Conservation (phyloP, 2,888 invertebrate genomes). For the Netelia melanura region DNA sequence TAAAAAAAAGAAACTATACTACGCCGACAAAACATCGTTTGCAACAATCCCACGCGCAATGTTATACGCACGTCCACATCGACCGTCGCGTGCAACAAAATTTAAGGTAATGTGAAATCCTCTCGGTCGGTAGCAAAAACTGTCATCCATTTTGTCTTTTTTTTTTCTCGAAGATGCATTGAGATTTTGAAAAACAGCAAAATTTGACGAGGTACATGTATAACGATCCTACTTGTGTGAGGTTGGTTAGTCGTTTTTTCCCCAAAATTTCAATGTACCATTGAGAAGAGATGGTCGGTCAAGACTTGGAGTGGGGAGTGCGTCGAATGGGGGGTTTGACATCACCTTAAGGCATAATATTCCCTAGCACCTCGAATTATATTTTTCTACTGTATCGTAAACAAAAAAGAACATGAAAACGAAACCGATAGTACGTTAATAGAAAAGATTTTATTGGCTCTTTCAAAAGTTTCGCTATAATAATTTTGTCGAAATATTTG, state of each 20-base stretch:
- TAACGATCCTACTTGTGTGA: no score
- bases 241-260: no score
- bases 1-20: slow-evolving; percentile 28
- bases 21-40: slow-evolving; percentile 47
- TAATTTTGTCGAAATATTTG: not conserved
- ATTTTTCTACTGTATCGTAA: slow-evolving; percentile 82
- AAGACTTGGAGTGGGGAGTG: no score
- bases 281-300: no score
- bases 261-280: no score
- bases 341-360: slow-evolving; percentile 74
- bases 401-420: slow-evolving; percentile 21
- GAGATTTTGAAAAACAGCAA: no score
- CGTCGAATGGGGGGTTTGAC: no score
- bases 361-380: slow-evolving; percentile 82
- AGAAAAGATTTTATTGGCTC: slow-evolving; percentile 26
- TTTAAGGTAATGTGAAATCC: slow-evolving; percentile 51
- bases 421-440: slow-evolving; percentile 29
- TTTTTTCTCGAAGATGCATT: no score
- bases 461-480: not conserved
- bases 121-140: no score
- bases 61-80: slow-evolving; percentile 57
- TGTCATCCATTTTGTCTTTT: no score
- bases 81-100: slow-evolving; percentile 63
- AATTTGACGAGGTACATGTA: no score
- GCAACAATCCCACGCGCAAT: slow-evolving; percentile 50